Evolutionary conservation across 2,888 invertebrate species (phyloP).

Genomic region (Erebia palarica): DNA sequence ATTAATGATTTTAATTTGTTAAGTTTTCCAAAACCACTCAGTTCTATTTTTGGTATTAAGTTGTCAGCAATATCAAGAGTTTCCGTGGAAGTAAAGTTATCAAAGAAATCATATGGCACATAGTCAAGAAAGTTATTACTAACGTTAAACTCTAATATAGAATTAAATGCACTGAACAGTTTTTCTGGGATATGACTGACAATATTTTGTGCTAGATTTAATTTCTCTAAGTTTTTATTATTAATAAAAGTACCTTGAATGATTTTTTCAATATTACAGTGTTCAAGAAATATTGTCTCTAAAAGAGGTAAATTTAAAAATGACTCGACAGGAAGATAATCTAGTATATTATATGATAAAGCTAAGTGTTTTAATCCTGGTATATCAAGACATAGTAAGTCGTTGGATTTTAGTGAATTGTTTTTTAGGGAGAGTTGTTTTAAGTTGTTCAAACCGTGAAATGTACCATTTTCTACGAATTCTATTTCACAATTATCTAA

Average conservation of each 20-base stretch:
- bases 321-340: slow-evolving; percentile 86
- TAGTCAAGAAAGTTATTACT: slow-evolving; percentile 88
- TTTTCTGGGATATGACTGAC: slow-evolving; percentile 85
- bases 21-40: slow-evolving; percentile 77
- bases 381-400: slow-evolving; percentile 87
- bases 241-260: slow-evolving; percentile 87
- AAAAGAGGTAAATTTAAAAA: slow-evolving; percentile 90
- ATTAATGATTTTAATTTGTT: slow-evolving; percentile 67
- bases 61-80: slow-evolving; percentile 87
- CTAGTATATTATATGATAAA: slow-evolving; percentile 90
- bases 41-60: slow-evolving; percentile 86
- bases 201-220: slow-evolving; percentile 89
- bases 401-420: slow-evolving; percentile 86
- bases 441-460: slow-evolving; percentile 88
- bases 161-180: slow-evolving; percentile 86
- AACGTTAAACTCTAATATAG: slow-evolving; percentile 88
- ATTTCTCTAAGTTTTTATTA: slow-evolving; percentile 88
- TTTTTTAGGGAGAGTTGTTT: slow-evolving; percentile 89
- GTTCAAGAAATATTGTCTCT: slow-evolving; percentile 87
- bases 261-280: slow-evolving; percentile 86
- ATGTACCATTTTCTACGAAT: slow-evolving; percentile 88
- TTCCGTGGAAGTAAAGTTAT: slow-evolving; percentile 88
- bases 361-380: slow-evolving; percentile 88
- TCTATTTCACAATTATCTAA: slow-evolving; percentile 89
- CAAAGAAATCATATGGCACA: slow-evolving; percentile 89